Evolutionary conservation across 2,113 vertebrate genomes (phyloP).

Genomic region (Lipophrys pholis): DNA sequence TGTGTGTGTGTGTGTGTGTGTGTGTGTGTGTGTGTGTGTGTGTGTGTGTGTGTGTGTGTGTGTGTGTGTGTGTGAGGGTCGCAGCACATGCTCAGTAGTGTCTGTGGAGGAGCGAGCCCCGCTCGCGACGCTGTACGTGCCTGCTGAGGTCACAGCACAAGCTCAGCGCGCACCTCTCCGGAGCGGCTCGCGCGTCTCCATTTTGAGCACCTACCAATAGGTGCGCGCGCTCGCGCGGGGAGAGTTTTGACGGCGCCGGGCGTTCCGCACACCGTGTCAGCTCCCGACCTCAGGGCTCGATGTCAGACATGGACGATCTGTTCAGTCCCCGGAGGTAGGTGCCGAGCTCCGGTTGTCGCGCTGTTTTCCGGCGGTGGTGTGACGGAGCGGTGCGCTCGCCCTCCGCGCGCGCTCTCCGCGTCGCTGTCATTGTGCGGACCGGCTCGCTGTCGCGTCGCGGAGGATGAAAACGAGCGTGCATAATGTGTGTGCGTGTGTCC

Average conservation of each 20-base stretch:
- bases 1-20: neutral
- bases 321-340: constrained; percentile 98
- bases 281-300: constrained; percentile 80
- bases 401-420: constrained; percentile 30
- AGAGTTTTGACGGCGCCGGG: constrained; percentile 60
- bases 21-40: constrained; percentile 62
- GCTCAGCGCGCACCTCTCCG: constrained; percentile 91
- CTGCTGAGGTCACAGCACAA: constrained; percentile 98
- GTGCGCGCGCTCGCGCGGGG: constrained; percentile 70
- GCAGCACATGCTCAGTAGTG: constrained; percentile 99
- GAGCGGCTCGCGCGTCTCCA: constrained; percentile 93
- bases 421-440: constrained; percentile 36
- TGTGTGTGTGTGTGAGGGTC: constrained; percentile 84
- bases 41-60: constrained; percentile 37
- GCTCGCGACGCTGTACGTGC: constrained; percentile 90
- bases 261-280: constrained; percentile 67
- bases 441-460: constrained; percentile 22
- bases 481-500: constrained; percentile 7
- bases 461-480: neutral
- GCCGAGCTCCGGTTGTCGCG: constrained; percentile 46
- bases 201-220: constrained; percentile 90
- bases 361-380: constrained; percentile 23
- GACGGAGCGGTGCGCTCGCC: constrained; percentile 13
- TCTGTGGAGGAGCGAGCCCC: constrained; percentile 88
- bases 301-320: constrained; percentile 94